Evolutionary conservation across 2,113 vertebrate genomes (phyloP), one percentile per base, ranked within the genome.

Genomic region (Anser cygnoides): DNA sequence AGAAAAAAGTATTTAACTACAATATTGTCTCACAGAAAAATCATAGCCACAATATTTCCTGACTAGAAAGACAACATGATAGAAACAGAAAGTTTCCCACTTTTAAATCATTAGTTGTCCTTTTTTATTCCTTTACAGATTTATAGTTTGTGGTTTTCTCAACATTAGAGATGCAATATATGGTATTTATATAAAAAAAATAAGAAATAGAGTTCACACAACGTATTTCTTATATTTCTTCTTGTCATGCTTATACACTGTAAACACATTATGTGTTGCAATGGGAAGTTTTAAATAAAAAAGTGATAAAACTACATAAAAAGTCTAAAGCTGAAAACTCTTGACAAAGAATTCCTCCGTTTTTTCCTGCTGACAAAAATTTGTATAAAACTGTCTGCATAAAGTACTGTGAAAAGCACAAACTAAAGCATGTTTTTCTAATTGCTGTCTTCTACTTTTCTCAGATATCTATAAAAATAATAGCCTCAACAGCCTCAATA

Each of bases 71-170:
- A 62, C 85, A 85, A 72, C 2, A 3, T 29, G 52, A 91, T 52
- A 87, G 63, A 92, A 79, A 70, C 28, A 94, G 89, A 74, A 87
- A 74, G 17, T 25, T 80, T 93, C 84, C 57, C 57, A 67, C 20
- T 77, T 85, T 59, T 43, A 90, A 90, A 80, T 58, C 41, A 80
- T 74, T 80, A 94, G 17, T 82, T 87, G 80, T 18, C 59, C 58
- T 28, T 90, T 91, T 85, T 63, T 61, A 26, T 89, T 87, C 86
- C 74, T 91, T 80, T 71, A 72, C 85, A 93, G 72, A 91, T 90
- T 90, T 94, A 83, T 23, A 63, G 41, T 67, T 54, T 77, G 65
- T 87, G 39, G 37, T 39, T 92, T 82, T 89, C 77, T 92, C 74
- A 89, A 78, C 23, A 82, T 29, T 92, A 77, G 66, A 87, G 14